phyloP scores from a whole-genome alignment of 2,113 vertebrate species.

The Zingel zingel region DNA sequence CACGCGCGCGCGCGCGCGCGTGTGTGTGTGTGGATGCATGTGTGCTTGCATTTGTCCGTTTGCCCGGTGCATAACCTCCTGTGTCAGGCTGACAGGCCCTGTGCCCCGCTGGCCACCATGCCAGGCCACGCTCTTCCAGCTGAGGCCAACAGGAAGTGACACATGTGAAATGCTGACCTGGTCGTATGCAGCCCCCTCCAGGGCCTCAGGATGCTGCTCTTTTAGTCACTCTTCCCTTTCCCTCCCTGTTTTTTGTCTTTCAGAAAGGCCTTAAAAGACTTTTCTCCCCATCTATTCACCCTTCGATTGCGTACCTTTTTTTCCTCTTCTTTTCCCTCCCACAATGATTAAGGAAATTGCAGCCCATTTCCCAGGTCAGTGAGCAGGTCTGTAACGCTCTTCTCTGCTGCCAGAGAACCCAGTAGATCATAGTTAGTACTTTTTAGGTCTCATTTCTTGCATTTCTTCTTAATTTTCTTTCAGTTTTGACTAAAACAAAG shows the following conservation, averaged over 20 bases:
- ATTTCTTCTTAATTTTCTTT: background rate
- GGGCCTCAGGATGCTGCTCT: constrained; percentile 76
- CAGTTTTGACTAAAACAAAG: background rate
- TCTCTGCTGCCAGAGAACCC: constrained; percentile 25
- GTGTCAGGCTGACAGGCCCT: constrained; percentile 76
- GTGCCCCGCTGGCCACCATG: constrained; percentile 68
- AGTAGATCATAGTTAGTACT: constrained; percentile 43
- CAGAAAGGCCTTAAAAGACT: constrained; percentile 48
- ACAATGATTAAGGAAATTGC: constrained; percentile 65
- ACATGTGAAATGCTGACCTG: constrained; percentile 83
- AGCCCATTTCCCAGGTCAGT: constrained; percentile 72
- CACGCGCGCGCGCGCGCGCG: too few species aligned
- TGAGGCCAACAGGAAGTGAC: constrained; percentile 80
- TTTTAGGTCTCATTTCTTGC: constrained; percentile 27
- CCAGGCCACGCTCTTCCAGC: constrained; percentile 63
- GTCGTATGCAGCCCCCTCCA: constrained; percentile 64
- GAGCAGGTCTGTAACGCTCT: constrained; percentile 54
- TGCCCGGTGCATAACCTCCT: constrained; percentile 71
- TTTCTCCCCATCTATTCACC: constrained; percentile 33
- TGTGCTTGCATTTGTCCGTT: constrained; percentile 50
- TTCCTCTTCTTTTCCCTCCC: constrained; percentile 22
- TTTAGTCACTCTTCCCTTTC: constrained; percentile 64
- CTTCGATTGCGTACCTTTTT: constrained; percentile 15
- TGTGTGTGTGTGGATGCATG: constrained; percentile 28
- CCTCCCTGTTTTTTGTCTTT: constrained; percentile 18